Evolutionary conservation across 2,797 vertebrate genomes (phyloP).

Genomic region (Cuniculus paca): DNA sequence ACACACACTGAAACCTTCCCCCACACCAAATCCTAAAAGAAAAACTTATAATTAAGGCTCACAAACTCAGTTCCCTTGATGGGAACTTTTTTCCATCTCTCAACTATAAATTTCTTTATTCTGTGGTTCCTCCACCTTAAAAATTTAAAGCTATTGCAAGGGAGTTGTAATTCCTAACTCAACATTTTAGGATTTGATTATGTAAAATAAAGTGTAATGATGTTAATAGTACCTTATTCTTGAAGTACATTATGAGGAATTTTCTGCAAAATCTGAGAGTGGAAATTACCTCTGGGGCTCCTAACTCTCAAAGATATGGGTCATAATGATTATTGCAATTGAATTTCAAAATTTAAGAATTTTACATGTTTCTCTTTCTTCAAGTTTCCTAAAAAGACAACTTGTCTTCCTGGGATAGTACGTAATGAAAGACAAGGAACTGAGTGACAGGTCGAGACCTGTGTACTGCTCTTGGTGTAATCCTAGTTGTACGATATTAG

Average conservation of each 20-base stretch:
- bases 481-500: neutral
- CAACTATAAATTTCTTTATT: conserved; percentile 1
- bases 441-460: neutral
- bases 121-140: conserved; percentile 18
- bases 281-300: conserved; percentile 67
- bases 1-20: neutral
- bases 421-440: neutral
- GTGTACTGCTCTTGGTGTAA: neutral
- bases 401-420: neutral
- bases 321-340: neutral
- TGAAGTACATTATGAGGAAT: conserved; percentile 30
- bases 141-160: conserved; percentile 47
- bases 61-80: neutral
- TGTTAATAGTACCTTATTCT: conserved; percentile 71
- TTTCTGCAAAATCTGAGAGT: conserved; percentile 58
- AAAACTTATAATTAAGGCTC: conserved; percentile 22
- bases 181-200: conserved; percentile 66
- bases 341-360: conserved; percentile 37
- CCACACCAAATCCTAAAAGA: neutral
- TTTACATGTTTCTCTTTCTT: conserved; percentile 1
- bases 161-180: conserved; percentile 64
- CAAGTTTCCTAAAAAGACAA: conserved; percentile 37
- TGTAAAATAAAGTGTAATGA: conserved; percentile 73
- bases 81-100: neutral
- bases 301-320: conserved; percentile 55